A percentile compares a stretch with the other conserved stretches of the same genome.
Conservation (phyloP, 2,888 invertebrate species). For the Tachina grossa region DNA sequence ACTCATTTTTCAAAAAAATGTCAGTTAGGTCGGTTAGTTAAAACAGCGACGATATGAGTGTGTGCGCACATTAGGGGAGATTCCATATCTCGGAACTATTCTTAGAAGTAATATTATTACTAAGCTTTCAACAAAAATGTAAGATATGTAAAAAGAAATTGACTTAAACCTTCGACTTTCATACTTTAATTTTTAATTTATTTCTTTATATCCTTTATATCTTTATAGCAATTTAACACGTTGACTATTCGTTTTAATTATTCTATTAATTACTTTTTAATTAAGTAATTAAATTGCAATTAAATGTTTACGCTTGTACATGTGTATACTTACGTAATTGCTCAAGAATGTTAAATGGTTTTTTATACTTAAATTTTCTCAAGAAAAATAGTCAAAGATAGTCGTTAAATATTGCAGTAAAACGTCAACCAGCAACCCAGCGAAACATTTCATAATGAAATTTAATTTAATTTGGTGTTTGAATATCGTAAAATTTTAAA, state of each 20-base stretch:
- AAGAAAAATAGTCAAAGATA: neutral
- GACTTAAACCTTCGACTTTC: neutral
- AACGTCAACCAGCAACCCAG: constrained; percentile 20
- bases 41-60: too few relatives aligned
- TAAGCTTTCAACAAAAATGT: neutral
- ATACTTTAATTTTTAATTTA: neutral
- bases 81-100: too few relatives aligned
- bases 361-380: constrained; percentile 13
- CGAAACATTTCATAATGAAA: neutral
- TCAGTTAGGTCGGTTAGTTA: too few relatives aligned
- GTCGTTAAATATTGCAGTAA: constrained; percentile 24
- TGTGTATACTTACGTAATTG: constrained; percentile 36
- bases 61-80: too few relatives aligned
- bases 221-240: constrained; percentile 50
- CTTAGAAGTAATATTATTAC: too few relatives aligned
- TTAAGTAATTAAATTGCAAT: constrained; percentile 69
- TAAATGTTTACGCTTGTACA: constrained; percentile 45
- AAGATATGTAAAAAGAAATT: neutral
- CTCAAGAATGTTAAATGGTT: constrained; percentile 57
- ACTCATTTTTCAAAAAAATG: too few relatives aligned
- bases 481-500: too few relatives aligned
- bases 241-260: constrained; percentile 52
- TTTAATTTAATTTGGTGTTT: neutral
- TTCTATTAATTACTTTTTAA: constrained; percentile 67
- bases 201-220: constrained; percentile 35